These are phyloP conservation scores for Poeciliopsis turneri DNA, from an alignment of 2,797 vertebrate genomes.

Conservation along the genomic window DNA sequence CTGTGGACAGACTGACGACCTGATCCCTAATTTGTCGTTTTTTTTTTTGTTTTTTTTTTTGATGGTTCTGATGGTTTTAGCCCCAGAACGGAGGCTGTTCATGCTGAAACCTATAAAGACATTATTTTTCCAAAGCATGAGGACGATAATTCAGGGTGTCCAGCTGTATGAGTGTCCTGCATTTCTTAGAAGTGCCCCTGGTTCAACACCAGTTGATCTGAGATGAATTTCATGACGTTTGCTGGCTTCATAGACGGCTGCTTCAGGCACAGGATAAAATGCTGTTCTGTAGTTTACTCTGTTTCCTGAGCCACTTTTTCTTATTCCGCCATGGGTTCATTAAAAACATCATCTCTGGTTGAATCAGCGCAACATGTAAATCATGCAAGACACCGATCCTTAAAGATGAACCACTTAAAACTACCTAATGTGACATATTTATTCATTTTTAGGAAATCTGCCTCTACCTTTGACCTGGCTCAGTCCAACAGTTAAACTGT, in stretches of 20 bases:
- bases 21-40: constrained; percentile 8
- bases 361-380: neutral
- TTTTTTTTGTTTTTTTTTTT: neutral
- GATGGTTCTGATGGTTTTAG: constrained; percentile 37
- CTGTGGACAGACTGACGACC: neutral
- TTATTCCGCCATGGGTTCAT: neutral
- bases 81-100: constrained; percentile 34
- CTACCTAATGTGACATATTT: constrained; percentile 26
- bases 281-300: neutral
- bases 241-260: neutral
- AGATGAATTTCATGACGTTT: neutral
- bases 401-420: constrained; percentile 58
- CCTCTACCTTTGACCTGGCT: constrained; percentile 18
- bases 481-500: constrained; percentile 40
- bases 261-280: neutral
- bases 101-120: constrained; percentile 1
- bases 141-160: neutral
- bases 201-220: neutral
- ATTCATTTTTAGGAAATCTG: constrained; percentile 29
- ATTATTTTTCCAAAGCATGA: neutral
- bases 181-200: neutral
- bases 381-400: neutral
- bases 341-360: neutral
- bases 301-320: neutral
- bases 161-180: neutral